Base-by-base conservation (phyloP, 2,113 vertebrate species). In the Synodontis membranacea region DNA sequence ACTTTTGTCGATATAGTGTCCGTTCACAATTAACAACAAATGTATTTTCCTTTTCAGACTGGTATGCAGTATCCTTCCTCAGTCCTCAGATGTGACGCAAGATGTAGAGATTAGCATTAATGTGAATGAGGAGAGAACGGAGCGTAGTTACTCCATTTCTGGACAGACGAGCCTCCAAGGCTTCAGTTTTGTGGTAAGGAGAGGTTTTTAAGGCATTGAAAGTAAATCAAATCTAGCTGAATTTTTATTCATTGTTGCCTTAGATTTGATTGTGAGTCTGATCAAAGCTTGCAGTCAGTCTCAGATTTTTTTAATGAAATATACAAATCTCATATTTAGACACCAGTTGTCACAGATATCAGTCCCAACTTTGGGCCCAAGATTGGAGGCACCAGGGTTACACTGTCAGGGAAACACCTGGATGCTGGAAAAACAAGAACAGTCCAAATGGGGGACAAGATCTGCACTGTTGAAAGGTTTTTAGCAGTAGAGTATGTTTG, bases 331-430 rank as follows among this genome's bases (percentile, higher is more conserved):
- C 37, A 52, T 46, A 8, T 90, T 64, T 90, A 99, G 98, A 95
- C 94, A 15, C 97, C 98, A 2, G 84, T 8, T 37, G 62, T 99
- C 89, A 95, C 88, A 25, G 84, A 92, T 37, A 89, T 99, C 82
- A 86, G 86, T 0, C 98, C 98, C 23, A 84, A 87, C 0, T 95
- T 94, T 50, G 98, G 98, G 15, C 98, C 98, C 0, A 85, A 7
- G 75, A 91, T 94, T 37, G 98, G 98, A 86, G 97, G 97, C 81
- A 97, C 97, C 62, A 25, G 60, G 39, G 91, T 99, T 28, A 97
- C 93, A 0, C 91, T 99, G 7, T 86, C 19, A 2, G 98, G 98
- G 28, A 91, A 50, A 58, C 90, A 95, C 87, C 94, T 99, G 37
- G 93, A 91, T 0, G 90, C 95, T 1, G 98, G 97, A 74, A 93